A percentile compares a stretch with the other conserved stretches of the same genome.
These are phyloP conservation scores for Cygnus atratus DNA, from an alignment of 2,113 vertebrate species.

Conservation along the genomic window DNA sequence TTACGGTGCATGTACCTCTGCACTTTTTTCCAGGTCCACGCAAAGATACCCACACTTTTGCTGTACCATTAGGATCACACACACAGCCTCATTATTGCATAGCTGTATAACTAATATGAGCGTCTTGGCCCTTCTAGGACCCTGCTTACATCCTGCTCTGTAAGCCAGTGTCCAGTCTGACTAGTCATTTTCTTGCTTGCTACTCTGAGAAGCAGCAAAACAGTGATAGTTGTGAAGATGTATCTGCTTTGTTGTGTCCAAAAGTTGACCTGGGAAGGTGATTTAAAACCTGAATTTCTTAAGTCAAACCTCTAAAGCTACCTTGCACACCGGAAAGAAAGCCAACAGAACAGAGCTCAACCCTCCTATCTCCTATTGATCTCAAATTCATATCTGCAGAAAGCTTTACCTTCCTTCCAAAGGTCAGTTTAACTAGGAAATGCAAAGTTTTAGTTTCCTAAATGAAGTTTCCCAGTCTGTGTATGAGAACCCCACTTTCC, in stretches of 20 bases:
- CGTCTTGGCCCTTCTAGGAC: not conserved
- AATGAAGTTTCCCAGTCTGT: not conserved
- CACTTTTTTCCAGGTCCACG: not conserved
- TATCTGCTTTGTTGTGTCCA: not conserved
- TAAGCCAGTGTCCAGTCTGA: not conserved
- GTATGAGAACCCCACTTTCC: not conserved
- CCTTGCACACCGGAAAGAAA: not conserved
- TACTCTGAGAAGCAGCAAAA: not conserved
- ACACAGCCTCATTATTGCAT: rapidly evolving
- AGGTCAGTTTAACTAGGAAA: not conserved
- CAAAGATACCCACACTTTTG: not conserved
- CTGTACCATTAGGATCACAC: not conserved
- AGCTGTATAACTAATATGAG: not conserved
- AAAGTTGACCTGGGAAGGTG: not conserved
- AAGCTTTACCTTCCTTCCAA: not conserved
- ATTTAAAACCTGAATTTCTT: not conserved
- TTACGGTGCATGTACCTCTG: rapidly evolving
- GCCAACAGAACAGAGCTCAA: not conserved
- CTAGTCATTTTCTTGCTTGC: not conserved
- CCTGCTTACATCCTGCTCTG: not conserved
- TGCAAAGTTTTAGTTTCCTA: not conserved
- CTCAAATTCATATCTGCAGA: not conserved
- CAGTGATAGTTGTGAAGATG: not conserved
- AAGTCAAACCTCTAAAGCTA: not conserved
- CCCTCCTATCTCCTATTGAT: not conserved